A percentile compares a stretch with the other conserved stretches of the same genome.
phyloP scores from a whole-genome alignment of 2,113 vertebrate genomes.

The Notothenia coriiceps region DNA sequence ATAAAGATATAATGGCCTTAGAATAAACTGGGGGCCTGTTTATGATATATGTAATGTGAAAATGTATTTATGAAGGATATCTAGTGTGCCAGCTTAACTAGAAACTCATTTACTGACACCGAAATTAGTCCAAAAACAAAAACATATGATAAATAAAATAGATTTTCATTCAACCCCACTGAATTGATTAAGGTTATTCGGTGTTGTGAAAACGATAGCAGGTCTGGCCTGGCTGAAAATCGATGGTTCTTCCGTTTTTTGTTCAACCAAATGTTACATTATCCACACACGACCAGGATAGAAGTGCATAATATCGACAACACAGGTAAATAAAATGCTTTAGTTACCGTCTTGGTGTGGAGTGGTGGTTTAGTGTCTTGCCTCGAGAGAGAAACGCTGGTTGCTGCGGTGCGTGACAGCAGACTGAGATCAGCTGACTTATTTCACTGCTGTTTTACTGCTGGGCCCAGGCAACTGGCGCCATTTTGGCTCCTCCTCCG shows the following conservation, averaged over 20 bases:
- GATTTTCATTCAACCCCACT: neutral
- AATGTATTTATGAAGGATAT: neutral
- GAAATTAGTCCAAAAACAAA: neutral
- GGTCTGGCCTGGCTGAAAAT: slow-evolving; percentile 65
- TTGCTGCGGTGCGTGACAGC: slow-evolving; percentile 75
- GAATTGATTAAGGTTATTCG: neutral
- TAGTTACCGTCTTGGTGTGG: slow-evolving; percentile 70
- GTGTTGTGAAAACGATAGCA: slow-evolving; percentile 47
- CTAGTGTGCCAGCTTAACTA: slow-evolving; percentile 19
- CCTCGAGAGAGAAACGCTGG: slow-evolving; percentile 64
- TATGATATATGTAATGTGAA: neutral
- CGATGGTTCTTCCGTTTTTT: slow-evolving; percentile 43
- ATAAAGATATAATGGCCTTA: neutral
- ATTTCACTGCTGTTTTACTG: slow-evolving; percentile 75
- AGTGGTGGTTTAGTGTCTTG: slow-evolving; percentile 46
- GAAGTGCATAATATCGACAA: neutral
- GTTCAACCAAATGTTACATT: neutral
- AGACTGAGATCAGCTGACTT: slow-evolving; percentile 85
- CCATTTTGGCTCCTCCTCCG: slow-evolving; percentile 76
- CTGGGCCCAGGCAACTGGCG: slow-evolving; percentile 48
- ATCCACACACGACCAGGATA: neutral
- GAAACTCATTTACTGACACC: slow-evolving; percentile 12
- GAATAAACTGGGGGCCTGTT: neutral
- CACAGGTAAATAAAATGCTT: neutral
- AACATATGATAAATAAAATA: neutral